These are phyloP conservation scores for Caenorhabditis becei DNA, from an alignment of 2,888 invertebrate genomes.

Conservation along the genomic window DNA sequence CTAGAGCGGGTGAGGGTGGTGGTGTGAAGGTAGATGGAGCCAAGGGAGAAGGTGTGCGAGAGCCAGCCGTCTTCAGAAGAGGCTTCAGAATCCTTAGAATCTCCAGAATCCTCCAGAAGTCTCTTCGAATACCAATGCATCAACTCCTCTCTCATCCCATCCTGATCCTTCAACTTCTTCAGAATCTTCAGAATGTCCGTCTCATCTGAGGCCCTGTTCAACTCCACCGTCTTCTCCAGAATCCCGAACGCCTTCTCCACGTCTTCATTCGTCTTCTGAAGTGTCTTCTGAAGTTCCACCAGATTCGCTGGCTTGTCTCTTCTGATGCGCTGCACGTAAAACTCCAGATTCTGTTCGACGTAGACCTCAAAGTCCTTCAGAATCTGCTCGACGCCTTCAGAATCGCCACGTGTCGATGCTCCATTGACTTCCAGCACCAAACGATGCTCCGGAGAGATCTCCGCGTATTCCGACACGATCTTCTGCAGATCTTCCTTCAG, in stretches of 20 bases:
- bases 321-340: conserved; percentile 37
- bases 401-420: conserved; percentile 36
- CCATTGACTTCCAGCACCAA: conserved; percentile 55
- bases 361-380: conserved; percentile 47
- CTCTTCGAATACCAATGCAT: conserved; percentile 64
- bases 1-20: neutral
- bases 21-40: conserved; percentile 40
- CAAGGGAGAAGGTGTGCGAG: conserved; percentile 57
- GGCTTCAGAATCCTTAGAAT: neutral
- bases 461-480: conserved; percentile 63
- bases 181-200: conserved; percentile 19
- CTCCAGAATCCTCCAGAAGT: conserved; percentile 40
- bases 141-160: conserved; percentile 37
- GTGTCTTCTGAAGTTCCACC: conserved; percentile 21
- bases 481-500: conserved; percentile 55
- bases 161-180: neutral
- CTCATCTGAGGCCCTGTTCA: conserved; percentile 60
- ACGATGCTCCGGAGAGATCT: conserved; percentile 60
- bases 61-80: conserved; percentile 43
- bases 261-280: conserved; percentile 32
- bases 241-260: conserved; percentile 29
- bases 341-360: conserved; percentile 62
- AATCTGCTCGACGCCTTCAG: conserved; percentile 46
- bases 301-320: conserved; percentile 27
- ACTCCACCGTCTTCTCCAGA: conserved; percentile 25